Evolutionary conservation across 2,888 invertebrate species (phyloP), one percentile per base, ranked within the genome.

Genomic region (Pristionchus maxplancki): DNA sequence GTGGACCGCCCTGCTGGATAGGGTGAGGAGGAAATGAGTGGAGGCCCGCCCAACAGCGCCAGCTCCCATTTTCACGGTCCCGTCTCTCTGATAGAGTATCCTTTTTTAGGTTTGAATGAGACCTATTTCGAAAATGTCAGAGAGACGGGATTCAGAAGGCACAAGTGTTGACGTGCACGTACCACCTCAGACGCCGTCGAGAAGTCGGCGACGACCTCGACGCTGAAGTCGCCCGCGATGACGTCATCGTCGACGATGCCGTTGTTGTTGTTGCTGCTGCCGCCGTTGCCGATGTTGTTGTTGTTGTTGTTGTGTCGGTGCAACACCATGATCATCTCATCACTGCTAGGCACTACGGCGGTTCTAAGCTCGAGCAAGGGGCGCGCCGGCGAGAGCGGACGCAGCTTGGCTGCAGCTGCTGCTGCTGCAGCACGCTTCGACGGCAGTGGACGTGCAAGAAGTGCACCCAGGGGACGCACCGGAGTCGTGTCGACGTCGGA

Each of bases 201-300:
- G 82, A 53, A 50, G 50, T 83, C 53, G 9, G 31, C 9, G 44
- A 83, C 53, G 9, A 53, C 53, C 44, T 53, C 53, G 53, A 83
- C 50, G 82, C 78, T 83, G 82, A 53, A 50, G 50, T 83, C 86
- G 28, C 91, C 92, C n/a, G 87, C 89, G 34, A 91, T 92, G 34
- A 91, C 90, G 50, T 91, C 90, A 50, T 74, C 91, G n/a, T n/a
- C n/a, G n/a, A n/a, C 13, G 89, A 90, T 71, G 28, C 91, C 92
- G 17, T 88, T 89, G 34, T 91, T 92, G 37, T 91, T 90, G 50
- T 91, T 90, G 48, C 28, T 91, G 1, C 24, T 81, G 81, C 81
- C n/a, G 24, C 6, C 15, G 48, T 1, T 5, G 81, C 6, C 44
- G 44, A 9, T 44, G 62, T 67, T 28, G 40, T 81, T 81, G 50